Conservation (phyloP, 2,888 invertebrate species). For the Sinelater perroti region DNA sequence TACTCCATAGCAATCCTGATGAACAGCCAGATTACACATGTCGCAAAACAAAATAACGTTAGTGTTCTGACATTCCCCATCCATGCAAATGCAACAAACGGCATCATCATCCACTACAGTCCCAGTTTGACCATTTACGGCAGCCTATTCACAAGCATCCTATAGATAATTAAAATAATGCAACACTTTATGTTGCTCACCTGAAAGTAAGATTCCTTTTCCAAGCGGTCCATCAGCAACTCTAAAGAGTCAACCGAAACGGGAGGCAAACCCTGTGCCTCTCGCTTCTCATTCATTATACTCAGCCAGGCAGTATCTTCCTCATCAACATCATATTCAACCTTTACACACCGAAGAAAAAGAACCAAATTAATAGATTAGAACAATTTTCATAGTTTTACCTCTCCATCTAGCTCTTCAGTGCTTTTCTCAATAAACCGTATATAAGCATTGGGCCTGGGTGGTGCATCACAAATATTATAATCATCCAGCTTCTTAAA, state of each 20-base stretch:
- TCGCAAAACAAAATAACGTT: conserved; percentile 99
- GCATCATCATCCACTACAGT: conserved; percentile 96
- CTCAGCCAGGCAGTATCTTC: conserved; percentile 96
- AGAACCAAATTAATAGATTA: no score
- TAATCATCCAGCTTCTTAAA: conserved; percentile 79
- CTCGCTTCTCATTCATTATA: conserved; percentile 85
- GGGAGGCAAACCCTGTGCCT: conserved; percentile 73
- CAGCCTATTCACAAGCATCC: conserved; percentile 59
- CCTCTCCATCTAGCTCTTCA: conserved; percentile 91
- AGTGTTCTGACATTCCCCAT: conserved; percentile 98
- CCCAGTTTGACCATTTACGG: conserved; percentile 73
- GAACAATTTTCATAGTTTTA: no score
- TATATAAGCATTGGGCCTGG: conserved; percentile 88
- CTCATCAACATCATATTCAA: conserved; percentile 98
- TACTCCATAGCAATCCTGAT: conserved; percentile 98
- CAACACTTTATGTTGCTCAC: conserved; percentile 56
- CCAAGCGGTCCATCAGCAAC: conserved; percentile 95
- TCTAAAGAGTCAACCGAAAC: conserved; percentile 93
- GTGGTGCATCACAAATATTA: conserved; percentile 82
- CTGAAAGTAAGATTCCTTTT: conserved; percentile 97
- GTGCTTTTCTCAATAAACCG: conserved; percentile 93
- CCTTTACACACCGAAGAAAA: no score
- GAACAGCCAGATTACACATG: conserved; percentile 99
- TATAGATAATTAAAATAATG: conserved; percentile 3
- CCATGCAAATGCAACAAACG: conserved; percentile 98